Evolutionary conservation across 2,113 vertebrate species (phyloP).

Genomic region (Coryphaenoides rupestris): DNA sequence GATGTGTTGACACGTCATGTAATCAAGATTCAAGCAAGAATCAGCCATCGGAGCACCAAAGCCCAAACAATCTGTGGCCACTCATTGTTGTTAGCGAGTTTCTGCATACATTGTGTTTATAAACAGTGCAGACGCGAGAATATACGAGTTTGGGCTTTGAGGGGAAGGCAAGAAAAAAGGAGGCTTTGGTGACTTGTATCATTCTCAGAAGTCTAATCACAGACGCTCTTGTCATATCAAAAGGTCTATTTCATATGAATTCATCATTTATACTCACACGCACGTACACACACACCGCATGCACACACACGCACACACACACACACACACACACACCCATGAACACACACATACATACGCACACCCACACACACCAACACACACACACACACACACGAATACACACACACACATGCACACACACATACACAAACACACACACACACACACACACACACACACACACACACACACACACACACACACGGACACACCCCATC

Average conservation of each 20-base stretch:
- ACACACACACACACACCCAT: too few relatives aligned
- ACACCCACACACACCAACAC: too few relatives aligned
- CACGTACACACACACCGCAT: too few relatives aligned
- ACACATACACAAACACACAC: too few relatives aligned
- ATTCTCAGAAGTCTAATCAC: conserved; percentile 66
- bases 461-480: too few relatives aligned
- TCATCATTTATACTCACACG: too few relatives aligned
- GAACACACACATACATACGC: conserved; percentile 10
- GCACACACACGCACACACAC: too few relatives aligned
- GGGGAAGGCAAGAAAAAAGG: conserved; percentile 42
- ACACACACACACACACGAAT: too few relatives aligned
- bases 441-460: too few relatives aligned
- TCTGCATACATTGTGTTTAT: conserved; percentile 66
- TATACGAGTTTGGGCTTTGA: conserved; percentile 65
- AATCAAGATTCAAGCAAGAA: conserved; percentile 64
- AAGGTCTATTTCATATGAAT: conserved; percentile 57
- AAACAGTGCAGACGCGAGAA: conserved; percentile 66
- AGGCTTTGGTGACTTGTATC: conserved; percentile 69
- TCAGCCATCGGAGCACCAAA: conserved; percentile 64
- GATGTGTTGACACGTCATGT: conserved; percentile 66
- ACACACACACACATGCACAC: too few relatives aligned
- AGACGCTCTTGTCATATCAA: conserved; percentile 71
- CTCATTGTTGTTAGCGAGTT: conserved; percentile 66
- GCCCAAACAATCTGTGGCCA: conserved; percentile 67
- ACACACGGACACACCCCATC: too few relatives aligned